Base-by-base conservation (phyloP, 2,113 vertebrate species). In the Ibidorhyncha struthersii region DNA sequence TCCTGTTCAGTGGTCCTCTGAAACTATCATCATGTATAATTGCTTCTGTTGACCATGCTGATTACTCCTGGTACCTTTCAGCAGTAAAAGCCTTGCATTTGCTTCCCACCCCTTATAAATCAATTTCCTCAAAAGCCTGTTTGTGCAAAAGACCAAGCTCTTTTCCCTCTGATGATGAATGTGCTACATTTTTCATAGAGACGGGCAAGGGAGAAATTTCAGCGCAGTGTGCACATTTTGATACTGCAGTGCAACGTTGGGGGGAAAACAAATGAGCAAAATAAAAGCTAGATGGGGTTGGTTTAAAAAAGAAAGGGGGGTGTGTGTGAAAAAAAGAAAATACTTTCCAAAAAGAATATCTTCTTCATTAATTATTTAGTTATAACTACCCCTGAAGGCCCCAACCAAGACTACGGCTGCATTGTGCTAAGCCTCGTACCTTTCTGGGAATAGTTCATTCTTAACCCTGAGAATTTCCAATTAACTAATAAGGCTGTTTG, bases 111-210 rank as follows among this genome's bases (percentile, higher is more conserved):
- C 95, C 89, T 97, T 97, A 97, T 95, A 97, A 96, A 86, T 97
- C 95, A 96, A 97, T 97, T 97, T 96, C 86, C 93, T 96, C 93
- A 97, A 97, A 97, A 93, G 85, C 94, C 82, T 91, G 94, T 97
- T 93, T 96, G 84, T 97, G 80, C 96, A 94, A 89, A 88, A 95
- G 90, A 95, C 92, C 76, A 70, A 93, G 78, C 86, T 89, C 93
- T 89, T 95, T 90, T 95, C 81, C 93, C 74, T 92, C 36, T 52
- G 94, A 91, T 80, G 85, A 97, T 97, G 93, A 97, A 97, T 94
- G 91, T 86, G 82, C 65, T 70, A 62, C 88, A 93, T 96, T 93
- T 97, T 97, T 97, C 86, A 95, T 92, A 86, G 69, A 96, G 86
- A 94, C 61, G 78, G 94, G 95, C 14, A 69, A 82, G 93, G 92